These are phyloP conservation scores for Gila orcuttii DNA, from an alignment of 2,113 vertebrate genomes.

Conservation along the genomic window DNA sequence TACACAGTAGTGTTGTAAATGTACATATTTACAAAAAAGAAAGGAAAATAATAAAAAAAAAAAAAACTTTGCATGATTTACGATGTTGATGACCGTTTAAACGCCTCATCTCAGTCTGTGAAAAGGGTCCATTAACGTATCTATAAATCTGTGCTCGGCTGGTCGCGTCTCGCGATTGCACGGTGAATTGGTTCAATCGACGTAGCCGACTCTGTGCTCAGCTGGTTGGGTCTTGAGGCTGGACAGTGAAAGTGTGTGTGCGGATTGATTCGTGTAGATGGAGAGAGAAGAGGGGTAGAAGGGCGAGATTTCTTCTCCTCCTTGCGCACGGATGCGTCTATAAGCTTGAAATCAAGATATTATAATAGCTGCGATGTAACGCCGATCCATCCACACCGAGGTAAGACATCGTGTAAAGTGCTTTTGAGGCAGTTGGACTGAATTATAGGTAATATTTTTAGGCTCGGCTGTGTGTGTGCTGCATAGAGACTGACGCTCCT, in stretches of 20 bases:
- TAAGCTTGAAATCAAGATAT: slow-evolving; percentile 3
- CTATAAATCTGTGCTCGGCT: not conserved
- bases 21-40: too few species aligned
- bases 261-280: slow-evolving; percentile 13
- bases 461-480: slow-evolving; percentile 34
- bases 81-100: too few species aligned
- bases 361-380: slow-evolving; percentile 30
- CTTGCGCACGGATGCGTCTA: slow-evolving; percentile 15
- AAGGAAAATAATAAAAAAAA: too few species aligned
- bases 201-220: slow-evolving; percentile 39
- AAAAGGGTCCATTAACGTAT: not conserved
- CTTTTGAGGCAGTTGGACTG: not conserved
- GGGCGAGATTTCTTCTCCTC: slow-evolving; percentile 33
- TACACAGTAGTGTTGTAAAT: too few species aligned
- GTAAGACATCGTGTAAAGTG: slow-evolving; percentile 1
- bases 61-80: too few species aligned
- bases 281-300: slow-evolving; percentile 19
- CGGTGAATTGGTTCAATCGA: not conserved
- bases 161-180: slow-evolving; percentile 1
- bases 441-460: not conserved
- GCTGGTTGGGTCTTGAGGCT: slow-evolving; percentile 49
- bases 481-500: slow-evolving; percentile 28
- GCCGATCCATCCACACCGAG: not conserved
- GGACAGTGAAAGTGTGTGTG: slow-evolving; percentile 56
- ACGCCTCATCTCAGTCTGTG: too few species aligned